These are phyloP conservation scores for Nycticryphes semicollaris DNA, from an alignment of 2,113 vertebrate genomes.

Conservation along the genomic window DNA sequence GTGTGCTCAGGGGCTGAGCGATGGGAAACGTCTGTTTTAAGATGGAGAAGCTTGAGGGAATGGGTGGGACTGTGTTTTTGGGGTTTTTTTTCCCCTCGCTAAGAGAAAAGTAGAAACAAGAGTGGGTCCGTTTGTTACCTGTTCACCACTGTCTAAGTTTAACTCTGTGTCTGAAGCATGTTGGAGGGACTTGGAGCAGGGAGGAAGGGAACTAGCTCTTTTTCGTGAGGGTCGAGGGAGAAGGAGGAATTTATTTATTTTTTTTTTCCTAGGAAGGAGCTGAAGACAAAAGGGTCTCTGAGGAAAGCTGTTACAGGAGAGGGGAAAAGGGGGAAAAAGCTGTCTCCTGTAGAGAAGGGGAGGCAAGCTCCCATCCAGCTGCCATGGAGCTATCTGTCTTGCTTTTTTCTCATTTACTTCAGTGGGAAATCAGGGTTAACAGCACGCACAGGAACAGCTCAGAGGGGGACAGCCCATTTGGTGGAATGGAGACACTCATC, in stretches of 20 bases:
- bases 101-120: neutral
- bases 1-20: neutral
- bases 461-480: neutral
- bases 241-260: neutral
- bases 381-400: neutral
- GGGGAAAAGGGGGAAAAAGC: neutral
- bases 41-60: neutral
- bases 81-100: too few species aligned
- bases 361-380: neutral
- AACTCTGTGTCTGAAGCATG: neutral
- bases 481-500: constrained; percentile 36
- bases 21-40: neutral
- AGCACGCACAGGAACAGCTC: neutral
- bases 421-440: constrained; percentile 49
- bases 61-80: neutral
- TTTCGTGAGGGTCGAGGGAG: neutral
- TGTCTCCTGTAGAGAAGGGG: neutral
- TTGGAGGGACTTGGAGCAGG: neutral
- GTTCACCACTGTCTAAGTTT: neutral
- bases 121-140: neutral
- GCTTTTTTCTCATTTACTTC: neutral
- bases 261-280: neutral
- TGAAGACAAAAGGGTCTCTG: neutral
- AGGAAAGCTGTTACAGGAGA: neutral
- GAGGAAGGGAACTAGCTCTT: neutral